Conservation (phyloP, 2,888 invertebrate genomes). For the Punctoribates punctum region DNA sequence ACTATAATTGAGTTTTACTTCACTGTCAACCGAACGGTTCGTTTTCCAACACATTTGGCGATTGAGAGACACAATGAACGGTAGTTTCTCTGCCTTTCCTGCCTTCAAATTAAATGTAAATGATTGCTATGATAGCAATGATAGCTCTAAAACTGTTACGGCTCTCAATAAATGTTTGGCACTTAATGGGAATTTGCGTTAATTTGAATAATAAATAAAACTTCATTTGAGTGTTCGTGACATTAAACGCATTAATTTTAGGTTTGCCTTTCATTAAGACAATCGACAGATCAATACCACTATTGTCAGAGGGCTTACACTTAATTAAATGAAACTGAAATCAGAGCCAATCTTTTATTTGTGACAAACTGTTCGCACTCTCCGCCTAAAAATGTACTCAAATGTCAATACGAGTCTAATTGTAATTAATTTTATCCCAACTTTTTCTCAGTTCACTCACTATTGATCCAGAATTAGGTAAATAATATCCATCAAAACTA, state of each 20-base stretch:
- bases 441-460: too few relatives aligned
- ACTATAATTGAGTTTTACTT: conserved; percentile 23
- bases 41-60: neutral
- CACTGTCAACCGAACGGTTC: conserved; percentile 5
- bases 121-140: neutral
- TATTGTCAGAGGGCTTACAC: neutral
- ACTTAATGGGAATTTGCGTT: conserved; percentile 21
- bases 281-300: conserved; percentile 21
- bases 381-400: neutral
- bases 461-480: too few relatives aligned
- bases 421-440: too few relatives aligned
- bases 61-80: conserved; percentile 9
- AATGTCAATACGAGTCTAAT: neutral
- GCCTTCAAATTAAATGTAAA: conserved; percentile 30
- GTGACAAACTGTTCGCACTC: neutral
- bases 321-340: conserved; percentile 23
- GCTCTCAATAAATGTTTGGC: conserved; percentile 16
- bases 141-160: conserved; percentile 4
- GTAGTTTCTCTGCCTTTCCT: neutral
- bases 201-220: conserved; percentile 34
- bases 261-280: conserved; percentile 29
- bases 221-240: neutral
- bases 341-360: neutral
- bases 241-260: conserved; percentile 22
- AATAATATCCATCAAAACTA: neutral